phyloP scores from a whole-genome alignment of 2,113 vertebrate genomes.

The Nannobrachium achirus region DNA sequence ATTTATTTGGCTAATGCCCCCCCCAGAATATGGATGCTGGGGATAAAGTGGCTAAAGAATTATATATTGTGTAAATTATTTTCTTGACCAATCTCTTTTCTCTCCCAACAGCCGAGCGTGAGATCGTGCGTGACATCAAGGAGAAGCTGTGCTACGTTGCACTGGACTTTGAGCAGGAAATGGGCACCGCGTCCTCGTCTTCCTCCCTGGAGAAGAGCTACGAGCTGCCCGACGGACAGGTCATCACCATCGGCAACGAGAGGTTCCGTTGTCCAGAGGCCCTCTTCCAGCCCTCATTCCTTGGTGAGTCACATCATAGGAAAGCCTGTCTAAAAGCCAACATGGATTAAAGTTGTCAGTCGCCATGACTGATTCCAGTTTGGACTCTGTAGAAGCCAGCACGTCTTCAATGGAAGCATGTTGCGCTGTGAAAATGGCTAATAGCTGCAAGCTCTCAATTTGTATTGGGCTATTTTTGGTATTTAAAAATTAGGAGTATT shows the following conservation, averaged over 20 bases:
- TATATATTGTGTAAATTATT: too few species aligned
- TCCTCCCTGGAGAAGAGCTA: constrained; percentile 98
- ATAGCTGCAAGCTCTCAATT: too few species aligned
- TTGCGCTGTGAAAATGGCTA: too few species aligned
- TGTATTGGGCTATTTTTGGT: too few species aligned
- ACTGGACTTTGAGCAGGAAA: constrained; percentile 98
- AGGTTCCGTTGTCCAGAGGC: constrained; percentile 95
- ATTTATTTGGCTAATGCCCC: too few species aligned
- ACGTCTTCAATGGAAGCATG: too few species aligned
- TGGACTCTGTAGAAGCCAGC: too few species aligned
- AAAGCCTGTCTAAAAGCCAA: not conserved
- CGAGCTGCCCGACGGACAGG: constrained; percentile 94
- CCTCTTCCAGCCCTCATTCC: constrained; percentile 96
- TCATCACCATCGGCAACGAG: constrained; percentile 97
- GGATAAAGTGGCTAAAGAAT: too few species aligned
- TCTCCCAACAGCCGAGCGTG: constrained; percentile 84
- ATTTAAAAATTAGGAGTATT: too few species aligned
- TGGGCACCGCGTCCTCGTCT: constrained; percentile 92
- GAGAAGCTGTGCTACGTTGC: constrained; percentile 97
- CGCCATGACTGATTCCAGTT: too few species aligned
- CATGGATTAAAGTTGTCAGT: not conserved
- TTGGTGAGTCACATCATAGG: constrained; percentile 76
- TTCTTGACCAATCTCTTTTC: too few species aligned
- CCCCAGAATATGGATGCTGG: too few species aligned
- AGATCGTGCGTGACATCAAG: constrained; percentile 97